Evolutionary conservation across 1,140 invertebrate genomes (phyloP).

Genomic region (Pantala flavescens): DNA sequence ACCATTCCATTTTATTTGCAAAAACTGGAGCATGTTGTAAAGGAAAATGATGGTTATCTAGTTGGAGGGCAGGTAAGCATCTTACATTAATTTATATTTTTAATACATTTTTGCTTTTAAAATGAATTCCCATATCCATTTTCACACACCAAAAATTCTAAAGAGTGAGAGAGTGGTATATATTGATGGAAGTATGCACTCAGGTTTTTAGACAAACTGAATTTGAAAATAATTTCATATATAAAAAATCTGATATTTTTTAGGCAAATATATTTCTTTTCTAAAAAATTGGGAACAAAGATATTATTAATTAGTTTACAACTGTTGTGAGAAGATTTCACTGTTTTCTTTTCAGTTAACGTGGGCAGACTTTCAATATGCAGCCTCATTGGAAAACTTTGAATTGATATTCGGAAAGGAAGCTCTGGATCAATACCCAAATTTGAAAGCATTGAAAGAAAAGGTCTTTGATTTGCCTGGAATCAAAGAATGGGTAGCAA

Average conservation of each 20-base stretch:
- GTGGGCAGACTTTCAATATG: constrained; percentile 14
- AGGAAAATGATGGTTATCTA: constrained; percentile 38
- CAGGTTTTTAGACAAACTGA: no score
- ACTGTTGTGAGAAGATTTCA: neutral
- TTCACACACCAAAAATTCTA: no score
- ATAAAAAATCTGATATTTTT: no score
- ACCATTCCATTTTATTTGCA: constrained; percentile 43
- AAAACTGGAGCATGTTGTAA: constrained; percentile 39
- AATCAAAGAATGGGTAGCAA: constrained; percentile 24
- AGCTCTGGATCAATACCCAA: neutral
- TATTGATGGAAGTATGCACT: no score
- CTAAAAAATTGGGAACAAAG: no score
- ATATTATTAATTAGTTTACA: no score
- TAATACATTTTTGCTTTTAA: no score
- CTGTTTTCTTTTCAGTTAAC: constrained; percentile 13
- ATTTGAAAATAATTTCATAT: no score
- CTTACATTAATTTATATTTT: neutral
- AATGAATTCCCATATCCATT: no score
- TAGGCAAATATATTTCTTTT: no score
- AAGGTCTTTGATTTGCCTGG: constrained; percentile 19
- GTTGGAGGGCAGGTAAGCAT: constrained; percentile 36
- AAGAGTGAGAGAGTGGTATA: no score
- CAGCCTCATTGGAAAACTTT: constrained; percentile 11
- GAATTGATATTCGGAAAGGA: constrained; percentile 14
- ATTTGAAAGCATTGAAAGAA: constrained; percentile 14